Evolutionary conservation across 2,797 vertebrate species (phyloP), one percentile per base, ranked within the genome.

Genomic region (Calcarius lapponicus): DNA sequence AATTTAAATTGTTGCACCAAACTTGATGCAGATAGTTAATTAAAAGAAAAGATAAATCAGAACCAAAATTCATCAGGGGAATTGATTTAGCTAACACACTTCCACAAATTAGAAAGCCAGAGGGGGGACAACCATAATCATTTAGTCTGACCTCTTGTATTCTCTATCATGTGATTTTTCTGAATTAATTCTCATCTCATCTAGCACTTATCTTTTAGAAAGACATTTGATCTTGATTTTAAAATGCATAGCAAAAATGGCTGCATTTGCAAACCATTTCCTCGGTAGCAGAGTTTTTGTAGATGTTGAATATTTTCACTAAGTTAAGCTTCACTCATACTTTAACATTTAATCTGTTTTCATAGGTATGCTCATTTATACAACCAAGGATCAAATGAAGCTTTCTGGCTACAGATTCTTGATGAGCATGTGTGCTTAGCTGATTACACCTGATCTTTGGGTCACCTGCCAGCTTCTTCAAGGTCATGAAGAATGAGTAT

Each of bases 101-200:
- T 93, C 34, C 72, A 65, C 43, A 93, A 78, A 90, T 83, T 74
- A 74, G 65, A 93, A 90, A 92, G 58, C 66, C 65, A 83, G 40
- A 83, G 64, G 36, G 36, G 42, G 54, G 11, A 90, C 18, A 69
- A 47, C 28, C 19, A 9, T 51, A 79, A 79, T 62, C 29, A 76
- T 72, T 22, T 22, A 57, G 17, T 79, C 17, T 88, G 80, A 90
- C 76, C 76, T 88, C 86, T 73, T 66, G n/a, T 56, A n/a, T 83
- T 38, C 24, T 17, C 66, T 3, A 2, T 70, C 88, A 73, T n/a
- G 60, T 2, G 1, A 88, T 58, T 70, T 88, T 81, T 79, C 62
- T 81, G 70, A 88, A 92, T 80, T 83, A 83, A 88, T 95, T 95
- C 20, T 34, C 43, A 36, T 86, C 58, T 86, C 48, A 88, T 42